A percentile compares a stretch with the other conserved stretches of the same genome.
These are phyloP conservation scores for Umimayanthus chanpuru DNA, from an alignment of 92 coral and sea anemone genomes.

Conservation along the genomic window DNA sequence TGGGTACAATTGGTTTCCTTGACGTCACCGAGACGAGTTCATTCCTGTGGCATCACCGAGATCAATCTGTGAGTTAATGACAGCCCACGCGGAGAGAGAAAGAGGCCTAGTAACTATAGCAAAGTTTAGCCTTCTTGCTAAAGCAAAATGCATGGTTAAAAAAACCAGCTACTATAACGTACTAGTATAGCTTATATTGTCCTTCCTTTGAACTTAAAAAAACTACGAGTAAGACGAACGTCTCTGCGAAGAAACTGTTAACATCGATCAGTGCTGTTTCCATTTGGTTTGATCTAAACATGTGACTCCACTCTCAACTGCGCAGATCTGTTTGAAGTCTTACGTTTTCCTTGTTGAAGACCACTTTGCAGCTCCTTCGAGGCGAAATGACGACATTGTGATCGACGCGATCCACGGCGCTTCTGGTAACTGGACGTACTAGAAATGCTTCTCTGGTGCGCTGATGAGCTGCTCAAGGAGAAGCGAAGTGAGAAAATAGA, in stretches of 20 bases:
- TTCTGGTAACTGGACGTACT: background rate
- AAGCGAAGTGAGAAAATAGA: conserved; percentile 38
- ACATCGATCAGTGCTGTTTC: background rate
- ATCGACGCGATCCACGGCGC: background rate
- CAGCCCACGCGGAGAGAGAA: too few species aligned
- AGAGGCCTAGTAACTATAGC: too few species aligned
- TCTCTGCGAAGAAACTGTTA: background rate
- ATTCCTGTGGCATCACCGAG: too few species aligned
- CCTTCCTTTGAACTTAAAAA: too few species aligned
- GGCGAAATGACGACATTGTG: background rate
- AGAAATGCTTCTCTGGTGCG: background rate
- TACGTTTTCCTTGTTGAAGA: background rate
- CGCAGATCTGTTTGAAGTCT: background rate
- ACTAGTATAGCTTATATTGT: too few species aligned
- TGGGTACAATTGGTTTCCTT: too few species aligned
- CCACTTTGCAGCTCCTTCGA: background rate
- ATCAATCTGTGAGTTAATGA: too few species aligned
- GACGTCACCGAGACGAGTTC: too few species aligned
- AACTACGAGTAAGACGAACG: background rate
- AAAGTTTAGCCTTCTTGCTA: too few species aligned
- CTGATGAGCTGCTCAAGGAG: conserved; percentile 16
- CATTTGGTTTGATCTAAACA: background rate
- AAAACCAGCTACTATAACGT: too few species aligned
- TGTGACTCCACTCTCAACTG: background rate
- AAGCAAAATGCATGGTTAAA: too few species aligned